A percentile compares a stretch with the other conserved stretches of the same genome.
These are phyloP conservation scores for Villa cingulata DNA, from an alignment of 2,888 invertebrate species.

Conservation along the genomic window DNA sequence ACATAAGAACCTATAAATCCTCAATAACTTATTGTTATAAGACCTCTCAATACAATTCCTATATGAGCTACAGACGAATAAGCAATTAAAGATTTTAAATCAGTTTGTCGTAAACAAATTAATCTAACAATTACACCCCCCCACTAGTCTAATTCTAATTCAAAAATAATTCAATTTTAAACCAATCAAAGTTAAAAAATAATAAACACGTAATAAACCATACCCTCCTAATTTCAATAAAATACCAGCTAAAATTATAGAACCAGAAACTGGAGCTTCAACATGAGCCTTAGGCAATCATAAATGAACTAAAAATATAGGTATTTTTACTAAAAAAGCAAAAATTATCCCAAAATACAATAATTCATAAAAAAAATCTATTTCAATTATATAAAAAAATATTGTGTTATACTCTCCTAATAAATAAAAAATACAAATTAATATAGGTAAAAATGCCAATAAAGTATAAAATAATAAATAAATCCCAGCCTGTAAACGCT, in stretches of 20 bases:
- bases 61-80: constrained; percentile 63
- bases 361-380: constrained; percentile 32
- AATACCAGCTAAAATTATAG: constrained; percentile 60
- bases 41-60: constrained; percentile 44
- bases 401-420: constrained; percentile 34
- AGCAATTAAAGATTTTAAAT: constrained; percentile 60
- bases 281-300: constrained; percentile 65
- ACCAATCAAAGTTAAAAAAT: constrained; percentile 37
- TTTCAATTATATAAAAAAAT: constrained; percentile 39
- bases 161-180: constrained; percentile 41
- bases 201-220: constrained; percentile 46
- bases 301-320: constrained; percentile 55
- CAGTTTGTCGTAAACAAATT: constrained; percentile 52
- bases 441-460: constrained; percentile 46
- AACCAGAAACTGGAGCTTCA: constrained; percentile 57
- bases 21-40: constrained; percentile 43
- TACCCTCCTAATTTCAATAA: constrained; percentile 60
- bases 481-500: constrained; percentile 50
- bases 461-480: constrained; percentile 61
- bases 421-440: constrained; percentile 25
- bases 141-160: constrained; percentile 42
- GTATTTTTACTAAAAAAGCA: constrained; percentile 58
- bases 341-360: constrained; percentile 43
- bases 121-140: constrained; percentile 46
- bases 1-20: constrained; percentile 40